These are phyloP conservation scores for Dascillus cervinus DNA, from an alignment of 2,888 invertebrate genomes.

Conservation along the genomic window DNA sequence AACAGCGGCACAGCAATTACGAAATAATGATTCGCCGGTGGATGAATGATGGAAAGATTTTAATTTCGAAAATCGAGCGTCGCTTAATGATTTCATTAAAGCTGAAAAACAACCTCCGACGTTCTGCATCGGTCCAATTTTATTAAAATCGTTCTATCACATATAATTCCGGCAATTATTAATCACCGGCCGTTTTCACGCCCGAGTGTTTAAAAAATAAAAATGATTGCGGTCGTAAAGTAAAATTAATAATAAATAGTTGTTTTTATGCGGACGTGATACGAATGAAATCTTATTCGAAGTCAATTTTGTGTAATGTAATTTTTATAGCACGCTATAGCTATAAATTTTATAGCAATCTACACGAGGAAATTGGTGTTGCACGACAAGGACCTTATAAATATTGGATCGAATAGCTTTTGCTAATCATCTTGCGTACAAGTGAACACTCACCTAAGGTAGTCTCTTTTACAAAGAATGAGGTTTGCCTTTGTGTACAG, in stretches of 20 bases:
- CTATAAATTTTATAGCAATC: slow-evolving; percentile 39
- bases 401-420: slow-evolving; percentile 28
- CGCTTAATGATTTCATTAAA: too few relatives aligned
- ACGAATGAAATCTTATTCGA: slow-evolving; percentile 28
- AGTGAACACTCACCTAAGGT: slow-evolving; percentile 62
- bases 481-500: slow-evolving; percentile 86
- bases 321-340: slow-evolving; percentile 37
- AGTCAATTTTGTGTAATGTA: slow-evolving; percentile 40
- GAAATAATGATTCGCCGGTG: too few relatives aligned
- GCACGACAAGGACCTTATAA: slow-evolving; percentile 33
- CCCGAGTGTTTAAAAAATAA: too few relatives aligned
- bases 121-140: too few relatives aligned
- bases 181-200: too few relatives aligned
- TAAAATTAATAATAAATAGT: slow-evolving; percentile 16
- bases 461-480: slow-evolving; percentile 85
- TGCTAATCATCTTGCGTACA: slow-evolving; percentile 27
- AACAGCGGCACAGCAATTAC: too few relatives aligned
- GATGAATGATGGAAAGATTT: too few relatives aligned
- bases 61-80: too few relatives aligned
- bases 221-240: slow-evolving; percentile 3
- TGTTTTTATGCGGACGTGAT: slow-evolving; percentile 21
- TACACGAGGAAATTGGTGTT: slow-evolving; percentile 32
- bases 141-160: too few relatives aligned
- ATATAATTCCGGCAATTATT: too few relatives aligned
- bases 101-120: too few relatives aligned